Base-by-base conservation (phyloP, 2,888 invertebrate species). In the Agriotes lineatus region DNA sequence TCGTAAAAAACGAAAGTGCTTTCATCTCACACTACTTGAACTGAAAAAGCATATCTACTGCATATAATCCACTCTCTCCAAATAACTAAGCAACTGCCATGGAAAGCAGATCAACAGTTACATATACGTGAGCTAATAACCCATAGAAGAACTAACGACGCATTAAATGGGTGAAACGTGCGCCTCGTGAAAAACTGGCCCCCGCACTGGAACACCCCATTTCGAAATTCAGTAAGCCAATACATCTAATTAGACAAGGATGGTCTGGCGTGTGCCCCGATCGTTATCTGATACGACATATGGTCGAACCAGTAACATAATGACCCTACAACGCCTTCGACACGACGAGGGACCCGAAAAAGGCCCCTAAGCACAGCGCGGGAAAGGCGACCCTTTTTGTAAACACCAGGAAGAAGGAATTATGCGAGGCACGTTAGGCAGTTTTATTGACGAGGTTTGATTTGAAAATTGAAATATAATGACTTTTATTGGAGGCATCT, bases 251-350 rank as follows among this genome's bases (percentile, higher is more conserved):
- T 69, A 65, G 61, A 71, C 65, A 70, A 67, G 70, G 70, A 63
- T 62, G 66, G 63, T 69, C 22, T 74, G 71, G 71, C 75, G 73
- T 70, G 75, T 71, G 73, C 69, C 60, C 60, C 42, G 74, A 73
- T 74, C 74, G 72, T 75, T 74, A 73, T 67, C 70, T 67, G 70
- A 65, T 50, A 65, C 72, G 68, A 63, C 76, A 76, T 74, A 76
- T 76, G 76, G 76, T 60, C 57, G 68, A 66, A 69, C 75, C 73
- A 64, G 73, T 73, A 74, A 69, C 66, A 48, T 64, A 70, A 71
- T 67, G 67, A 70, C 70, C 72, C 72, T 48, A 67, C 50, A 30
- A 65, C 18, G 37, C 19, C 14, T 12, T n/a, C 7, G 44, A 22
- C n/a, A 48, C 45, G 7, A 22, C 7, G 19, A 4, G n/a, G n/a